Evolutionary conservation across 2,888 invertebrate species (phyloP).

Genomic region (Thymelicus acteon): DNA sequence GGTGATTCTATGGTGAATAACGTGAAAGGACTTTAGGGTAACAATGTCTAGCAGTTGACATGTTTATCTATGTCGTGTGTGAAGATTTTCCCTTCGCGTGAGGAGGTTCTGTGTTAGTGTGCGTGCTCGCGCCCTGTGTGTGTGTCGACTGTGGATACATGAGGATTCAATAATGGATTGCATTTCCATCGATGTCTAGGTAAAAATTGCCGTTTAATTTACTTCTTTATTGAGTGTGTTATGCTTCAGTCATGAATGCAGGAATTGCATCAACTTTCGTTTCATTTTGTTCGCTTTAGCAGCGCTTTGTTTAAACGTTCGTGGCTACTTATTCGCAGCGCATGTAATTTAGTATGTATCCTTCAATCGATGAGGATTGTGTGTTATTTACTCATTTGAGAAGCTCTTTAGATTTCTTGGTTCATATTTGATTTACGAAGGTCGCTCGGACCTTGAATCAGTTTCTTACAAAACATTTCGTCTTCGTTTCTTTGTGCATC

Average conservation of each 20-base stretch:
- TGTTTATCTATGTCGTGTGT: constrained; percentile 85
- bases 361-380: constrained; percentile 66
- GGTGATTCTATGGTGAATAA: constrained; percentile 78
- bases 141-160: constrained; percentile 69
- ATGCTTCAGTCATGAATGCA: constrained; percentile 39
- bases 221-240: constrained; percentile 57
- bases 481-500: constrained; percentile 58
- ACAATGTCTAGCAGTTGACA: constrained; percentile 85
- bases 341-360: constrained; percentile 61
- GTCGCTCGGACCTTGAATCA: constrained; percentile 65
- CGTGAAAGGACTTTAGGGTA: constrained; percentile 82
- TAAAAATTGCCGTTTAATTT: constrained; percentile 72
- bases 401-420: constrained; percentile 58
- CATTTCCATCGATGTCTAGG: constrained; percentile 82
- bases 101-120: constrained; percentile 80
- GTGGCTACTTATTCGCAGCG: constrained; percentile 53
- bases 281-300: constrained; percentile 45
- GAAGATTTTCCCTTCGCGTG: constrained; percentile 85
- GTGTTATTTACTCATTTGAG: constrained; percentile 46
- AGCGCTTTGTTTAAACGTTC: constrained; percentile 63
- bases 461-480: constrained; percentile 64
- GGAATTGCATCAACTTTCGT: constrained; percentile 15
- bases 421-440: constrained; percentile 61
- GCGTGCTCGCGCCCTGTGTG: constrained; percentile 70
- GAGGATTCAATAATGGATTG: constrained; percentile 83